Conservation (phyloP, 2,797 vertebrate genomes). For the Mastacembelus armatus region DNA sequence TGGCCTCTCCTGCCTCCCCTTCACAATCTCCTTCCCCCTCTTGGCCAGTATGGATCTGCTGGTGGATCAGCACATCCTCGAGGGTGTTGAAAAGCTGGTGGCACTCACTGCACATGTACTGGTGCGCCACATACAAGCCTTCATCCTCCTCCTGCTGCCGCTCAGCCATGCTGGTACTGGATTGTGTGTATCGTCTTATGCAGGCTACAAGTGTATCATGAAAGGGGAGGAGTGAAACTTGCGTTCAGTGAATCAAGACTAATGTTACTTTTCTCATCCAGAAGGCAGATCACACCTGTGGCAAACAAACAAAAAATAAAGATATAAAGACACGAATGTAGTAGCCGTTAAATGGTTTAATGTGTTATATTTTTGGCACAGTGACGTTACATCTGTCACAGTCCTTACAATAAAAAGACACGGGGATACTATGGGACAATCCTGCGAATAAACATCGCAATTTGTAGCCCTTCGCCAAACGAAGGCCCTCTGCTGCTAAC, state of each 20-base stretch:
- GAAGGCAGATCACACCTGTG: constrained; percentile 37
- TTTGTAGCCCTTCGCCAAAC: constrained; percentile 10
- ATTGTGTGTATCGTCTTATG: constrained; percentile 13
- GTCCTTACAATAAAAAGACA: neutral
- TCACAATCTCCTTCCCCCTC: constrained; percentile 80
- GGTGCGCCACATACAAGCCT: constrained; percentile 88
- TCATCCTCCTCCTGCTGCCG: constrained; percentile 86
- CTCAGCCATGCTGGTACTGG: constrained; percentile 76
- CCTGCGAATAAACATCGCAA: constrained; percentile 4
- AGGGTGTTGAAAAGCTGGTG: constrained; percentile 90
- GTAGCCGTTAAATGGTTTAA: neutral
- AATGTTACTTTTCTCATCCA: constrained; percentile 27
- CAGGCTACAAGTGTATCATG: constrained; percentile 32
- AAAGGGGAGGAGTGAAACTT: constrained; percentile 5
- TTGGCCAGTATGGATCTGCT: constrained; percentile 87
- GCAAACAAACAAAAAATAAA: neutral
- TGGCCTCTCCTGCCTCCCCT: constrained; percentile 52
- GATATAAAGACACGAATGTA: neutral
- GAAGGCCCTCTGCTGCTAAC: constrained; percentile 26
- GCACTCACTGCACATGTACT: constrained; percentile 96
- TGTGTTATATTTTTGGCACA: neutral
- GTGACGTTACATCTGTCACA: no score
- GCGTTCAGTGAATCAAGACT: constrained; percentile 3
- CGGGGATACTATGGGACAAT: neutral
- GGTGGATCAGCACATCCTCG: constrained; percentile 92